Conservation (phyloP, 2,797 vertebrate species). For the Cirrhinus molitorella region DNA sequence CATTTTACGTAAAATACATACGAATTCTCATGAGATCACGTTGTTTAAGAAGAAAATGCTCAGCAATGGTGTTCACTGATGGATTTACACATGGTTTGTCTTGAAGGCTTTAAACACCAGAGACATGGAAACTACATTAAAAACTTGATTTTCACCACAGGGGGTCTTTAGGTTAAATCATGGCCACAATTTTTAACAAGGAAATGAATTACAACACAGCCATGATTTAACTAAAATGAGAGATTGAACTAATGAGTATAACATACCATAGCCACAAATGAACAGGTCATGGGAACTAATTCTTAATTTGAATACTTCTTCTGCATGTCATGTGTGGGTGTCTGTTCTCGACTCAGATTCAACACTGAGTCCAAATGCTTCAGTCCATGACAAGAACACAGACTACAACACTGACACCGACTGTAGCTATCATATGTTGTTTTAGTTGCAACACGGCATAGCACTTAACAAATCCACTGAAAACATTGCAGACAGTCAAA, state of each 20-base stretch:
- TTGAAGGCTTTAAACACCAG: neutral
- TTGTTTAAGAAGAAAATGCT: too few relatives aligned
- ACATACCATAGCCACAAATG: neutral
- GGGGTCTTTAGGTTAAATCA: neutral
- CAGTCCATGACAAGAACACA: neutral
- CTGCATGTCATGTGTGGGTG: neutral
- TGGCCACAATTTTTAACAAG: neutral
- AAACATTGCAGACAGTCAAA: neutral
- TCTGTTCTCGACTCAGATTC: neutral
- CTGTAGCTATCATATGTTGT: neutral
- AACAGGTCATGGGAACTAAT: neutral
- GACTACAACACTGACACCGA: neutral
- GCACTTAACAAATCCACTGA: neutral
- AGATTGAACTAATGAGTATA: neutral
- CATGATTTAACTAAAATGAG: neutral
- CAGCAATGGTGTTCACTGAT: neutral
- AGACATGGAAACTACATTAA: neutral
- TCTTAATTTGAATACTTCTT: neutral
- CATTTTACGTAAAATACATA: too few relatives aligned
- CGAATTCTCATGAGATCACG: too few relatives aligned
- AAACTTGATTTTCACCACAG: neutral
- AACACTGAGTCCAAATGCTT: neutral
- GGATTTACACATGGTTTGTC: neutral
- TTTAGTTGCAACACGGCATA: neutral
- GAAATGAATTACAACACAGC: neutral